These are phyloP conservation scores for Dendrolimus punctatus DNA, from an alignment of 1,140 invertebrate genomes.

Conservation along the genomic window DNA sequence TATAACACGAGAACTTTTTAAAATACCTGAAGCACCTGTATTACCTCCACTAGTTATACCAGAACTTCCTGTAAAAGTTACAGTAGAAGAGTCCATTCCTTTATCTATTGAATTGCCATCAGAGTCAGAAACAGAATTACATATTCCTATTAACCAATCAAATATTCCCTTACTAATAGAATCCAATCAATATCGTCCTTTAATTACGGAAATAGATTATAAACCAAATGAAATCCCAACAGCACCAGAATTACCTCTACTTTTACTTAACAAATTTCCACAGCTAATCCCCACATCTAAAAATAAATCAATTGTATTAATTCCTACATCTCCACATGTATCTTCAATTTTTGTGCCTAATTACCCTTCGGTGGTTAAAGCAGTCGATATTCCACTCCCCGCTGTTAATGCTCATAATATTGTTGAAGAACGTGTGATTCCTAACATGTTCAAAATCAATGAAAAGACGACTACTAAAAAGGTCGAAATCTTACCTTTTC, in stretches of 20 bases:
- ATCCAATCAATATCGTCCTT: neutral
- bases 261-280: conserved; percentile 7
- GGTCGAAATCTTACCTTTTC: conserved; percentile 3
- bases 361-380: neutral
- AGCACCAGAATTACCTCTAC: neutral
- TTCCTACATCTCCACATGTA: conserved; percentile 5
- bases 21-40: conserved; percentile 16
- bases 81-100: neutral
- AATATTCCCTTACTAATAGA: neutral
- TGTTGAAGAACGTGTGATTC: conserved; percentile 22
- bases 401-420: conserved; percentile 19
- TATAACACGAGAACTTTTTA: neutral
- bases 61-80: neutral
- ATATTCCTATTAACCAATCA: neutral
- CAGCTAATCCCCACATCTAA: neutral
- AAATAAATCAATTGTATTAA: conserved; percentile 3
- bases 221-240: conserved; percentile 2
- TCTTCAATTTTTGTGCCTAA: neutral
- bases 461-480: conserved; percentile 6
- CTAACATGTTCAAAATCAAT: conserved; percentile 11
- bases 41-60: conserved; percentile 10
- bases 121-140: neutral
- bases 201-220: conserved; percentile 1
- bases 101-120: neutral
- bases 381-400: conserved; percentile 5